Conservation (phyloP, 2,888 invertebrate genomes). For the Morinoia aosen region DNA sequence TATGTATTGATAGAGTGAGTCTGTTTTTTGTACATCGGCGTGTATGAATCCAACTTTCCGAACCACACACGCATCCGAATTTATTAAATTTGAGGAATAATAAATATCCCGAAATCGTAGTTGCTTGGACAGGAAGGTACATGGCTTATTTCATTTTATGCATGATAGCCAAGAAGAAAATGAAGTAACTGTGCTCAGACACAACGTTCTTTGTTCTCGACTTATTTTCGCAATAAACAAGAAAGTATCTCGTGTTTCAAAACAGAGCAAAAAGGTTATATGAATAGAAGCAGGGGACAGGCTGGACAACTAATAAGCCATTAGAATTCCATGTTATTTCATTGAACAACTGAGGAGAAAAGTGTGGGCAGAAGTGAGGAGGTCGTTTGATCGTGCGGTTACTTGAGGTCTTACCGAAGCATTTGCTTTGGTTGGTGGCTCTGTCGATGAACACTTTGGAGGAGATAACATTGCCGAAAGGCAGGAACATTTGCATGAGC, state of each 20-base stretch:
- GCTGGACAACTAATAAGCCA: neutral
- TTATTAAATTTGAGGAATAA: no score
- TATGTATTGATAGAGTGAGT: no score
- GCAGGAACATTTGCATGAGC: conserved; percentile 99
- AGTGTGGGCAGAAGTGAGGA: neutral
- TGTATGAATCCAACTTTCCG: no score
- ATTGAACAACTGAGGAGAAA: neutral
- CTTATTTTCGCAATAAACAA: neutral
- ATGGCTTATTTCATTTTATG: neutral
- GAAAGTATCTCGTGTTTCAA: neutral
- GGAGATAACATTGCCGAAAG: conserved; percentile 99
- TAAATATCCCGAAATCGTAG: neutral
- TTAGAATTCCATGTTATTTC: neutral
- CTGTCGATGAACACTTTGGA: conserved; percentile 99
- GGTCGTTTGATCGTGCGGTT: neutral
- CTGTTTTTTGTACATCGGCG: no score
- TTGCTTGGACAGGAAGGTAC: neutral
- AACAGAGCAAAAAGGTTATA: neutral
- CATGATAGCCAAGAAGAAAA: no score
- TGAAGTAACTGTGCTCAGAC: neutral
- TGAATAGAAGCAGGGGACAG: neutral
- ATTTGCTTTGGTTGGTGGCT: conserved; percentile 99
- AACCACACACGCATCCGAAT: no score
- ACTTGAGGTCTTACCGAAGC: conserved; percentile 86
- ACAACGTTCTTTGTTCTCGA: neutral